Percentiles rank a stretch among this genome's conserved stretches.
Evolutionary conservation across 2,888 invertebrate genomes (phyloP).

Genomic region (Drosophila anceps): DNA sequence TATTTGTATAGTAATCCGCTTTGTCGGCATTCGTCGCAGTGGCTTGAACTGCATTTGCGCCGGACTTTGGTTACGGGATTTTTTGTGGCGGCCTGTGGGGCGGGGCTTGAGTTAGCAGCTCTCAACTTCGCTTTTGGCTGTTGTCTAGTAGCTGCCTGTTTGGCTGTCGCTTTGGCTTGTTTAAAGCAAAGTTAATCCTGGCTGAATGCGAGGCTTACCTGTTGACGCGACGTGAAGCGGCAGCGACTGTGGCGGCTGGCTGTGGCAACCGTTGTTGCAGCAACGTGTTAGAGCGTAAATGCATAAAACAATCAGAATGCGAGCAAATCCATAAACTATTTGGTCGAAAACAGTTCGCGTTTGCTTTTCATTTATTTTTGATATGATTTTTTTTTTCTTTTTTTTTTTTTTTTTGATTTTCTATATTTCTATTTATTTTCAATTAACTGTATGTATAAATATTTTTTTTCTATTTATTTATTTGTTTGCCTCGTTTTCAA

Average conservation of each 20-base stretch:
- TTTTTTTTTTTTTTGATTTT: slow-evolving; percentile 5
- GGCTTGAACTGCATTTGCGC: slow-evolving; percentile 28
- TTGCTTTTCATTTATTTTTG: slow-evolving; percentile 2
- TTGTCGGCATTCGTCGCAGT: slow-evolving; percentile 56
- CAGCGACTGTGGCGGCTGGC: slow-evolving; percentile 14
- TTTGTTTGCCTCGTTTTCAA: slow-evolving; percentile 2
- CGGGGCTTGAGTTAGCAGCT: background rate
- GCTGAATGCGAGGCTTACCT: slow-evolving; percentile 74
- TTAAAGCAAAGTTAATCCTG: slow-evolving; percentile 76
- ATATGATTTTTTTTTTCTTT: background rate
- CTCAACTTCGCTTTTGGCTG: slow-evolving; percentile 4
- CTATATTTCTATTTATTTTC: slow-evolving; percentile 27
- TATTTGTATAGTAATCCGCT: slow-evolving; percentile 77
- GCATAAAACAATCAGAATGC: slow-evolving; percentile 43
- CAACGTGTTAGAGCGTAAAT: slow-evolving; percentile 67
- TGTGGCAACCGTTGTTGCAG: slow-evolving; percentile 2
- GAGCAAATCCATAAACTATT: slow-evolving; percentile 65
- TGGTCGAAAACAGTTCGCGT: slow-evolving; percentile 28
- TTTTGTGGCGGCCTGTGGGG: slow-evolving; percentile 8
- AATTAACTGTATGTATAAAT: slow-evolving; percentile 19
- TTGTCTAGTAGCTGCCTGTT: slow-evolving; percentile 8
- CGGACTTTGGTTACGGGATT: slow-evolving; percentile 35
- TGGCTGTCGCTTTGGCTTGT: slow-evolving; percentile 46
- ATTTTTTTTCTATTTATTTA: background rate
- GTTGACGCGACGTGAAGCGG: slow-evolving; percentile 59